Percentiles rank a stretch among this genome's conserved stretches.
phyloP scores from a whole-genome alignment of 2,888 invertebrate species.

The Lissonota sp. region DNA sequence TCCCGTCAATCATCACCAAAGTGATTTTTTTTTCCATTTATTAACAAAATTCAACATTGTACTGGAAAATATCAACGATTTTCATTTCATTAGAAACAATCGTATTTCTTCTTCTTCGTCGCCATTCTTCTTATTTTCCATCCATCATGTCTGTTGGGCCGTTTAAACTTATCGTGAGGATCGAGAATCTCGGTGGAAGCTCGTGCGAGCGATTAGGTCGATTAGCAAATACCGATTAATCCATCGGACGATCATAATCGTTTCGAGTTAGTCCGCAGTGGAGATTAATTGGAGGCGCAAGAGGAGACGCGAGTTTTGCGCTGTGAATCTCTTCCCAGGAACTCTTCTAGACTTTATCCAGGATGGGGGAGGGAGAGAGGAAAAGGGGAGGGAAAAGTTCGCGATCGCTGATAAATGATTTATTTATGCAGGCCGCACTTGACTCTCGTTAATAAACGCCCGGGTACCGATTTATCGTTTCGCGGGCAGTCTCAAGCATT shows the following conservation, averaged over 20 bases:
- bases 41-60: too few species aligned
- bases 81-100: too few species aligned
- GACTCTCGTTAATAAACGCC: constrained; percentile 72
- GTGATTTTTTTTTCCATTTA: too few species aligned
- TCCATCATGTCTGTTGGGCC: neutral
- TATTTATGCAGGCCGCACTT: constrained; percentile 72
- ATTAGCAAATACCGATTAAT: constrained; percentile 44
- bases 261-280: constrained; percentile 8
- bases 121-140: too few species aligned
- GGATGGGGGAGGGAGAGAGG: constrained; percentile 26
- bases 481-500: constrained; percentile 57
- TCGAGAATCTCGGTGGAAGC: constrained; percentile 6
- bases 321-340: neutral
- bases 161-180: neutral
- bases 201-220: constrained; percentile 39
- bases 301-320: constrained; percentile 26
- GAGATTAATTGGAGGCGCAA: constrained; percentile 44
- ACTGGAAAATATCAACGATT: too few species aligned
- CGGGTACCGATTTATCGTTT: constrained; percentile 66
- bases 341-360: constrained; percentile 8
- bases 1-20: too few species aligned
- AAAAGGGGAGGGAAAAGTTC: constrained; percentile 49
- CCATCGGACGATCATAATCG: constrained; percentile 39
- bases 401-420: constrained; percentile 75
- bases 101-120: too few species aligned